A percentile compares a stretch with the other conserved stretches of the same genome.
phyloP scores from a whole-genome alignment of 2,797 vertebrate species.

The Centropyge bicolor region DNA sequence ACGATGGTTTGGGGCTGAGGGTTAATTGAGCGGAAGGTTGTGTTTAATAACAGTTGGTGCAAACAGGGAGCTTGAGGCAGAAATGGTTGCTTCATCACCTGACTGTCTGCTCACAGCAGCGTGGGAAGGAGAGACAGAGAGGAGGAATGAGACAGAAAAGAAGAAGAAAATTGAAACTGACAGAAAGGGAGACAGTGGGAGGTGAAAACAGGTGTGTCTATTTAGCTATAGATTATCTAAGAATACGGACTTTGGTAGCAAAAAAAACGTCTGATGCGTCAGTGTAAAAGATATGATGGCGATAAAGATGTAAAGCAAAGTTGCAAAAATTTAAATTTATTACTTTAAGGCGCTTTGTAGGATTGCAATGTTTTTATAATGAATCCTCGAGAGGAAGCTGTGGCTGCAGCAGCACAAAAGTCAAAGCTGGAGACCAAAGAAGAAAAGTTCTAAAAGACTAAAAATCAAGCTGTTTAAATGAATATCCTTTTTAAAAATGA shows the following conservation, averaged over 20 bases:
- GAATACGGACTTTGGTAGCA: neutral
- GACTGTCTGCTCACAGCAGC: conserved; percentile 5
- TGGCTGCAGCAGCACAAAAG: neutral
- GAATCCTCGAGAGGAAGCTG: neutral
- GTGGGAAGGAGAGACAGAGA: conserved; percentile 3
- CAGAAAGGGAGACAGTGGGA: neutral
- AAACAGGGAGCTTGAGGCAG: conserved; percentile 23
- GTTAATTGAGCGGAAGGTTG: neutral
- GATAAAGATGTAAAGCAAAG: neutral
- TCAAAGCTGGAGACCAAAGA: neutral
- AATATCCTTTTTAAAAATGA: neutral
- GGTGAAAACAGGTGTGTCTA: neutral
- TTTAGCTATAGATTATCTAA: neutral
- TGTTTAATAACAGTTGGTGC: neutral
- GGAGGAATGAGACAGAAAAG: neutral
- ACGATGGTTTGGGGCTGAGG: neutral
- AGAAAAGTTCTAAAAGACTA: neutral
- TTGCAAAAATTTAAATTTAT: neutral
- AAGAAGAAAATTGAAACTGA: conserved; percentile 1
- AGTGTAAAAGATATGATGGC: neutral
- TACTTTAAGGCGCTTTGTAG: neutral
- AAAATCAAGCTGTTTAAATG: neutral
- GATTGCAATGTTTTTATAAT: neutral
- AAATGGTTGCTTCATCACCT: conserved; percentile 16
- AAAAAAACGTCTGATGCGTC: neutral